phyloP scores from a whole-genome alignment of 2,113 vertebrate species.

The Chloropsis hardwickii region DNA sequence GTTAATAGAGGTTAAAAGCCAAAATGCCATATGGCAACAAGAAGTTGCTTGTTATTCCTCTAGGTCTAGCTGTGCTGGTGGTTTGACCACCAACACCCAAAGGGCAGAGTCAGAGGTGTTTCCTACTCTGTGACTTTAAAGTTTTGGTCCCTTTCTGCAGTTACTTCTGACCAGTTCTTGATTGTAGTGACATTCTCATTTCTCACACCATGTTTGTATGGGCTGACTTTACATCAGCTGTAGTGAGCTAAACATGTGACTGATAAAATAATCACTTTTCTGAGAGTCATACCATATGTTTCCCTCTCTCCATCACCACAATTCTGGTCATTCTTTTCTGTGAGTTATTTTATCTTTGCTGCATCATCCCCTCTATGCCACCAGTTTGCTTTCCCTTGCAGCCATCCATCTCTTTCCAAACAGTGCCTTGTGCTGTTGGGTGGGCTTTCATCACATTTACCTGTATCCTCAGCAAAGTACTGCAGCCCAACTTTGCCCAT shows the following conservation, averaged over 20 bases:
- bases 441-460: not conserved
- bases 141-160: not conserved
- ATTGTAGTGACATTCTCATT: not conserved
- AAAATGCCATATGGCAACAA: not conserved
- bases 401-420: not conserved
- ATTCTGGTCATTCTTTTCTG: not conserved
- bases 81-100: not conserved
- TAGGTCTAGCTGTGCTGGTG: not conserved
- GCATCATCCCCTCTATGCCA: not conserved
- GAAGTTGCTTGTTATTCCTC: not conserved
- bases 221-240: not conserved
- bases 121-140: rapidly evolving
- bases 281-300: not conserved
- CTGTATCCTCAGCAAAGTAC: not conserved
- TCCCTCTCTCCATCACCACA: not conserved
- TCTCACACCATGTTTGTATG: not conserved
- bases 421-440: not conserved
- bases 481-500: not conserved
- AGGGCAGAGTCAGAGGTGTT: not conserved
- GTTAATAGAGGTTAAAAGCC: not conserved
- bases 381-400: not conserved
- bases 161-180: not conserved
- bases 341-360: not conserved
- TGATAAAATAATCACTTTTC: conserved; percentile 4
- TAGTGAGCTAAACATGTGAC: not conserved